phyloP scores from a whole-genome alignment of 2,888 invertebrate genomes.

The Plagodis dolabraria region DNA sequence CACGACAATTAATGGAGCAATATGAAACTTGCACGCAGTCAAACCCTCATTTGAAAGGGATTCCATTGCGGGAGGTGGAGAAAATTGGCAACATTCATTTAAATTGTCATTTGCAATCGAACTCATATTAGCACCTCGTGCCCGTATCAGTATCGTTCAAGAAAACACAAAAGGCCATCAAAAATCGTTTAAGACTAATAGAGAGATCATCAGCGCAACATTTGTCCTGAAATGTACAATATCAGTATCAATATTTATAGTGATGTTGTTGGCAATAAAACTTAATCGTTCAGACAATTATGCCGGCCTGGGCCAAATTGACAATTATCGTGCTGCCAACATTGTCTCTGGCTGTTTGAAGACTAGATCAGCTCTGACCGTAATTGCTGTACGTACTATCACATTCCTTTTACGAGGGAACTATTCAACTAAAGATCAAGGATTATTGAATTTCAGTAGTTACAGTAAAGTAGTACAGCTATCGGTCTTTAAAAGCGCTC shows the following conservation, averaged over 20 bases:
- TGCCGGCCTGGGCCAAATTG: conserved; percentile 51
- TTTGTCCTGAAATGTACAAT: conserved; percentile 51
- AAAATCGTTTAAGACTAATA: conserved; percentile 70
- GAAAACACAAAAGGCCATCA: conserved; percentile 49
- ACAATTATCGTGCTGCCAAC: conserved; percentile 53
- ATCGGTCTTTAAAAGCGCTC: too few species aligned
- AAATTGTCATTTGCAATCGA: conserved; percentile 22
- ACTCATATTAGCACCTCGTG: conserved; percentile 18
- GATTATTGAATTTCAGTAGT: conserved; percentile 2
- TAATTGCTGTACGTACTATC: conserved; percentile 31
- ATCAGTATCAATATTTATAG: conserved; percentile 64
- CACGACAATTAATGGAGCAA: not conserved
- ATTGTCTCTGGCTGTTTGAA: conserved; percentile 51
- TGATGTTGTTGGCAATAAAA: conserved; percentile 57
- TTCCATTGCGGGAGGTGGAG: not conserved
- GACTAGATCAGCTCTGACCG: conserved; percentile 31
- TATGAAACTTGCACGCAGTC: too few species aligned
- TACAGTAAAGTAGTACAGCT: not conserved
- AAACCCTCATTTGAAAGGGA: too few species aligned
- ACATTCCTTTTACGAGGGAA: conserved; percentile 37
- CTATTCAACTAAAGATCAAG: conserved; percentile 1
- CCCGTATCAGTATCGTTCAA: conserved; percentile 7
- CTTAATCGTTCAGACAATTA: conserved; percentile 64
- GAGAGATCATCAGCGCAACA: conserved; percentile 56
- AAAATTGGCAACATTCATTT: conserved; percentile 10